phyloP scores from a whole-genome alignment of 2,113 vertebrate species.

The Beaufortia kweichowensis region DNA sequence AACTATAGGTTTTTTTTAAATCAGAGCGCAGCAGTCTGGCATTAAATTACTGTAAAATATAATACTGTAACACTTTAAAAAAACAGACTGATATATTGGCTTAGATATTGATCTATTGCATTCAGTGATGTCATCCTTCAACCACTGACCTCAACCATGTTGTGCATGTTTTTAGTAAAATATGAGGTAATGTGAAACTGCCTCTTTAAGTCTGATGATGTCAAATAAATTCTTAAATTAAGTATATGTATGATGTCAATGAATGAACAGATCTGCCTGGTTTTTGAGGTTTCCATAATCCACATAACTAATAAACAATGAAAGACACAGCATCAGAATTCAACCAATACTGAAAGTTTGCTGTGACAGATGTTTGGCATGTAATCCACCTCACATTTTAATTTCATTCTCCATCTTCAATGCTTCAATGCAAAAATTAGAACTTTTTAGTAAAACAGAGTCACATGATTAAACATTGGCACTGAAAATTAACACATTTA shows the following conservation, averaged over 20 bases:
- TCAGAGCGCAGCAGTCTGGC: not conserved
- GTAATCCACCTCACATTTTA: no score
- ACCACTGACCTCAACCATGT: not conserved
- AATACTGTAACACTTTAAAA: not conserved
- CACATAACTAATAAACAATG: no score
- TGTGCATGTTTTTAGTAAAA: no score
- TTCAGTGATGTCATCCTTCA: not conserved
- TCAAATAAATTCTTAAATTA: no score
- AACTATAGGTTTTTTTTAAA: not conserved
- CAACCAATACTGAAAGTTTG: not conserved
- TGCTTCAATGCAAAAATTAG: not conserved
- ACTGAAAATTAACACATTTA: conserved; percentile 2
- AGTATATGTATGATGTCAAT: not conserved
- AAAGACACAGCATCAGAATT: no score
- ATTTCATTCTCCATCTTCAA: no score
- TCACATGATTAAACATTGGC: conserved; percentile 28
- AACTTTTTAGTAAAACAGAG: not conserved
- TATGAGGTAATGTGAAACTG: no score
- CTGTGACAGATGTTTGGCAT: not conserved
- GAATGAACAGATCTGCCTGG: not conserved
- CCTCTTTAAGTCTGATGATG: not conserved
- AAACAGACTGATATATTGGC: not conserved
- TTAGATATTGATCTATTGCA: conserved; percentile 9
- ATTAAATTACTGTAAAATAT: not conserved
- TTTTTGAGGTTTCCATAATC: not conserved